A percentile compares a stretch with the other conserved stretches of the same genome.
These are phyloP conservation scores for Trogon surrucura DNA, from an alignment of 2,113 vertebrate species.

Conservation along the genomic window DNA sequence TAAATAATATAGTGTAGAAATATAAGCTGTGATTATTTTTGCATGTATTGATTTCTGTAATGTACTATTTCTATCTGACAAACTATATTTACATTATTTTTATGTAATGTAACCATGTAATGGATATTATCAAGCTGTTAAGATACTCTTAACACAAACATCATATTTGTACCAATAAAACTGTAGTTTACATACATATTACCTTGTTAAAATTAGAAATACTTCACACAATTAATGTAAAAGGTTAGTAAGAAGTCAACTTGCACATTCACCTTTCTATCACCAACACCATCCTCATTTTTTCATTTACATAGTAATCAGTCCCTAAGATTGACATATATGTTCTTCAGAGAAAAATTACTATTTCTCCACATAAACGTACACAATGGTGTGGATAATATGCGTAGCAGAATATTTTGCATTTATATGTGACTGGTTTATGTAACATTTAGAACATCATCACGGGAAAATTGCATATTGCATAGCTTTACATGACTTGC, in stretches of 20 bases:
- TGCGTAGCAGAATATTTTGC: not conserved
- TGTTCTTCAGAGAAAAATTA: not conserved
- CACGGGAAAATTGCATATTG: accelerated
- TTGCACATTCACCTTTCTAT: not conserved
- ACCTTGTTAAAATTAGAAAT: not conserved
- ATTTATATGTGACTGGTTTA: not conserved
- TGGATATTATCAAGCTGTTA: not conserved
- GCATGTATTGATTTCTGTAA: not conserved
- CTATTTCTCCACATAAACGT: not conserved
- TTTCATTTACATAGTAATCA: not conserved
- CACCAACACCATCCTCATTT: not conserved
- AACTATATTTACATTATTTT: not conserved
- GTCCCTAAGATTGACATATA: not conserved
- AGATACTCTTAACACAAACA: not conserved
- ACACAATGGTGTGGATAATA: not conserved
- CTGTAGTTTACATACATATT: not conserved
- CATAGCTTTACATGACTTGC: not conserved
- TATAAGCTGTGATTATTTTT: not conserved
- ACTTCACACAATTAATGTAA: not conserved
- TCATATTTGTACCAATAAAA: not conserved
- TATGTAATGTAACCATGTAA: not conserved
- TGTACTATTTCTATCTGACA: not conserved
- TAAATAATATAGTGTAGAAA: no score
- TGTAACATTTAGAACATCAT: not conserved
- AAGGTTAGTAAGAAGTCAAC: not conserved